These are phyloP conservation scores for Anthoscopus minutus DNA, from an alignment of 2,113 vertebrate species.

Conservation along the genomic window DNA sequence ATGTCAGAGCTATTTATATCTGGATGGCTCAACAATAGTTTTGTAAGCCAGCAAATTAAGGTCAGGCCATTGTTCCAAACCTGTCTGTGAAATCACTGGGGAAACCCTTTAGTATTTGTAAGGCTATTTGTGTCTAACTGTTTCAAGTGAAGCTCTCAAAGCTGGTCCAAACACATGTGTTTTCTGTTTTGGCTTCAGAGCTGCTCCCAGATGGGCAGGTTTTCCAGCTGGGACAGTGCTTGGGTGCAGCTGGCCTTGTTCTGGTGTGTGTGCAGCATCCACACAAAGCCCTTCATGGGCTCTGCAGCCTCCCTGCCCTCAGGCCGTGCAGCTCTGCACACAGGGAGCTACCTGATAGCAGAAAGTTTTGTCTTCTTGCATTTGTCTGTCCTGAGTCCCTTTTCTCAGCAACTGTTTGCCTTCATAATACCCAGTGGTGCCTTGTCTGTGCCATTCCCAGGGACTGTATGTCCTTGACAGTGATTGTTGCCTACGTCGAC, in stretches of 20 bases:
- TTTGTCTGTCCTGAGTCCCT: neutral
- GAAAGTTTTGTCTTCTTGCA: neutral
- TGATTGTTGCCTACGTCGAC: neutral
- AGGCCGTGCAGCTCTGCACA: neutral
- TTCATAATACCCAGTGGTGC: neutral
- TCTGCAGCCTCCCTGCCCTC: neutral
- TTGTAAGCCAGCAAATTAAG: neutral
- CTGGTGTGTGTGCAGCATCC: too few species aligned
- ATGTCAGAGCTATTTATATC: neutral
- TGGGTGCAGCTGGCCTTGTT: neutral
- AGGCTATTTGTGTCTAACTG: neutral
- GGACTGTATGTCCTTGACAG: neutral
- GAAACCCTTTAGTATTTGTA: neutral
- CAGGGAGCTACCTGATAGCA: neutral
- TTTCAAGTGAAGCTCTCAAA: neutral
- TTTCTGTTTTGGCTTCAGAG: neutral
- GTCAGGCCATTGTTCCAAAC: neutral
- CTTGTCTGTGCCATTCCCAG: neutral
- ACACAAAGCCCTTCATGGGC: too few species aligned
- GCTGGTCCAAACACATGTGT: neutral
- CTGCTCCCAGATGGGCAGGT: fast-evolving
- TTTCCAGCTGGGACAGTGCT: neutral
- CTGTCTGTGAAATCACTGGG: neutral
- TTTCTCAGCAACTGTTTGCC: neutral
- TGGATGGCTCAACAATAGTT: neutral